Evolutionary conservation across 2,888 invertebrate species (phyloP), one percentile per base, ranked within the genome.

Genomic region (Caenorhabditis wallacei): DNA sequence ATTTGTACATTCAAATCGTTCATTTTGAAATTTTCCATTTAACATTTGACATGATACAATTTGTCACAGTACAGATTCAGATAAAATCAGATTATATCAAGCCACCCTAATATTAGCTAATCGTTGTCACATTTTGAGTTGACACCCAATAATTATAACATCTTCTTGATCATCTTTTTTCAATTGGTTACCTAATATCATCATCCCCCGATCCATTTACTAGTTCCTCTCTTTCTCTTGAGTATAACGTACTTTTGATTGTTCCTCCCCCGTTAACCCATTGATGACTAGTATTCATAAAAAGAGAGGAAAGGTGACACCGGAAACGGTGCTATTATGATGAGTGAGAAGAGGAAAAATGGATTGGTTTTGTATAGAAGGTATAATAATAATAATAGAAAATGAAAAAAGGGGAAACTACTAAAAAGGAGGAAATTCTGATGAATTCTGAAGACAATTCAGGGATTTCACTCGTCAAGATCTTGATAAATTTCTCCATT

Each of bases 321-420:
- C 66, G 66, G 66, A 66, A 66, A 66, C 35, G 66, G 53, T 66
- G 53, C 66, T 51, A 66, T 66, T 51, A 66, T 66, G 66, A 66
- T 66, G 66, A 53, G 53, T 66, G 64, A 66, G 30, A 48, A 48
- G 30, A 51, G 30, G 37, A 10, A 30, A 24, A 64, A 64, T 64
- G 51, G 48, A 64, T 51, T 26, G 51, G 51, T 51, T 64, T 64
- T 37, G 51, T 51, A 61, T 64, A 64, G 24, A 53, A 54, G 11
- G 26, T 4, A 40, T 22, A 24, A 37, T 20, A 53, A 53, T 0
- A 16, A 8, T 1, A 43, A 20, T 22, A 40, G 22, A 61, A 40
- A 1, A 13, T 22, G 24, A 5, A 22, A 18, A 40, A 22, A 18
- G 22, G 20, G 4, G 20, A 4, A 22, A 57, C 24, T 57, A 35